These are phyloP conservation scores for Leucopsar rothschildi DNA, from an alignment of 2,113 vertebrate species.

Conservation along the genomic window DNA sequence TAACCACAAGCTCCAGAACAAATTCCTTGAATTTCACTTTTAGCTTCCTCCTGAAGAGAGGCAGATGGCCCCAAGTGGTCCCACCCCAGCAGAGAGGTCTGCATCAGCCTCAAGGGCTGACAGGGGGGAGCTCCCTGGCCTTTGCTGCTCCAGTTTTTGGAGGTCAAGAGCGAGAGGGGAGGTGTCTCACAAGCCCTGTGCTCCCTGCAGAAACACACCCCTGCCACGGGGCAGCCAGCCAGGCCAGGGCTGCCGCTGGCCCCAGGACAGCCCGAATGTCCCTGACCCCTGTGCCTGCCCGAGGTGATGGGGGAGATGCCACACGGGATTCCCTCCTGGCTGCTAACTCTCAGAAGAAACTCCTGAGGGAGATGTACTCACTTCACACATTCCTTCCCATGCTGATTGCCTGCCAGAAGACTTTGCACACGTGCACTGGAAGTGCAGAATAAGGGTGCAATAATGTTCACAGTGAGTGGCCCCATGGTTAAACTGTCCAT, in stretches of 20 bases:
- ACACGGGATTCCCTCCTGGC: background rate
- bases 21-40: background rate
- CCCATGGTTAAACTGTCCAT: background rate
- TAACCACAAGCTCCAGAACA: background rate
- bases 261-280: background rate
- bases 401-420: background rate
- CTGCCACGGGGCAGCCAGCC: rapidly evolving
- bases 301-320: background rate
- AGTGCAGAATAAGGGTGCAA: background rate
- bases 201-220: background rate
- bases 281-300: background rate
- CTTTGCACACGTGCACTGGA: too few relatives aligned
- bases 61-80: background rate
- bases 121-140: background rate
- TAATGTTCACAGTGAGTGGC: background rate
- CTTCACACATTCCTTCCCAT: background rate
- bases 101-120: background rate
- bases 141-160: background rate
- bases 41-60: background rate
- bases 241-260: background rate
- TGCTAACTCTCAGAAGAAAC: background rate
- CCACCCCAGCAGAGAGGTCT: background rate
- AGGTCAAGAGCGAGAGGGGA: background rate
- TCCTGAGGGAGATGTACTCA: background rate
- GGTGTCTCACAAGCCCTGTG: rapidly evolving